Evolutionary conservation across 1,140 invertebrate species (phyloP), one percentile per base, ranked within the genome.

Genomic region (Drosophila insularis): DNA sequence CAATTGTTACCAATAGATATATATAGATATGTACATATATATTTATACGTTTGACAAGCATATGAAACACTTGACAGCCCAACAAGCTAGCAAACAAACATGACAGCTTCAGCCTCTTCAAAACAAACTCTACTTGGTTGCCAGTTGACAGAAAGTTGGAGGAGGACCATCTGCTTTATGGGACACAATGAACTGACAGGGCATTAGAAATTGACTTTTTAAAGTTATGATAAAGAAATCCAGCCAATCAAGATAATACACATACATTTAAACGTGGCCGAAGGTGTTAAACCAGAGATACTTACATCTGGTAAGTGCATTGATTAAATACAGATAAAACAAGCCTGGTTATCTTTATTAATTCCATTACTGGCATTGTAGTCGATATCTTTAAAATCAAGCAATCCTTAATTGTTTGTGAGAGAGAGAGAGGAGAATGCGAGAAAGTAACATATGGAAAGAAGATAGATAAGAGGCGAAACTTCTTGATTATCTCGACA

Each of bases 21-120:
- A 55, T 40, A 54, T 61, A 65, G 46, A 56, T 68, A 65, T 65
- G 43, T 56, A 31, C 39, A 61, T 10, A 58, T 32, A 39, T 43
- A 63, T 40, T 39, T 61, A 68, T 58, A 60, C 50, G 54, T 80
- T 81, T 71, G 78, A 76, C 68, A 82, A 53, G 66, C 67, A 67
- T 68, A 74, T 76, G 79, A 77, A 74, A 69, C 55, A 71, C 82
- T 86, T 82, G 79, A 80, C 66, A 50, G 19, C 0, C 43, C 43
- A 78, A 81, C 61, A 64, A 65, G 69, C 82, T 58, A 55, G 67
- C 82, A 82, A 86, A 86, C 76, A 86, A 87, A 82, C 67, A 86
- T 87, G 79, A 82, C 82, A 87, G 68, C 43, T 21, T 46, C 82
- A 70, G 71, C 32, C 66, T 68, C 70, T 46, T 21, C 43, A 63